These are phyloP conservation scores for Cranoglanis bouderius DNA, from an alignment of 2,113 vertebrate species.

Conservation along the genomic window DNA sequence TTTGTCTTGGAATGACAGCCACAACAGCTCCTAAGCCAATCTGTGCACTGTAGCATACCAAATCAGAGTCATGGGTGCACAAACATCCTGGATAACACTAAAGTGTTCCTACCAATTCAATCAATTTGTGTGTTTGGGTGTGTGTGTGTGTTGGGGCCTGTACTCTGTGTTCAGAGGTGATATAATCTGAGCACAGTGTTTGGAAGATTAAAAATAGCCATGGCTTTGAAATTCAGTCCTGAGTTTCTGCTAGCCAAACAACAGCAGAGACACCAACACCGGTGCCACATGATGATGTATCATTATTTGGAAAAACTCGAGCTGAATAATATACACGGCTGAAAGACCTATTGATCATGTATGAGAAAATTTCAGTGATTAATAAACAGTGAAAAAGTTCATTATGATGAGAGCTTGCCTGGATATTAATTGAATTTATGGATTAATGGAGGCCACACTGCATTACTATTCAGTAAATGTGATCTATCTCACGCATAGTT, in stretches of 20 bases:
- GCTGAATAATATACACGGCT: background rate
- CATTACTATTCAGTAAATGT: constrained; percentile 8
- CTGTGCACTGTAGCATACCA: background rate
- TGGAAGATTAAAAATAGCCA: constrained; percentile 4
- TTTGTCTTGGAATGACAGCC: constrained; percentile 53
- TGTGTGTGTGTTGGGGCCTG: background rate
- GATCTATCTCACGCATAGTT: background rate
- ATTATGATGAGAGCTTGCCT: background rate
- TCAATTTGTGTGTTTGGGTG: background rate
- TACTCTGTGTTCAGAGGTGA: background rate
- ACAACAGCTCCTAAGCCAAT: constrained; percentile 40
- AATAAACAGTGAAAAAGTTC: constrained; percentile 20
- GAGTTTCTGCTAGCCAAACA: background rate
- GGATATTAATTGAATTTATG: constrained; percentile 7
- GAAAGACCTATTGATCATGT: constrained; percentile 6
- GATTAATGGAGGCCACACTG: constrained; percentile 7
- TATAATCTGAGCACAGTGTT: background rate
- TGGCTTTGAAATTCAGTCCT: background rate
- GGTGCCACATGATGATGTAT: background rate
- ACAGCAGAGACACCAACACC: background rate
- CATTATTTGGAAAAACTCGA: background rate
- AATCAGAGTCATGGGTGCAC: background rate
- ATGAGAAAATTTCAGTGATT: constrained; percentile 10
- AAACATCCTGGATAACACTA: constrained; percentile 7
- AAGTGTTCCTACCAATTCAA: background rate